A percentile compares a stretch with the other conserved stretches of the same genome.
Evolutionary conservation across 2,113 vertebrate species (phyloP).

Genomic region (Typhlomys cinereus): DNA sequence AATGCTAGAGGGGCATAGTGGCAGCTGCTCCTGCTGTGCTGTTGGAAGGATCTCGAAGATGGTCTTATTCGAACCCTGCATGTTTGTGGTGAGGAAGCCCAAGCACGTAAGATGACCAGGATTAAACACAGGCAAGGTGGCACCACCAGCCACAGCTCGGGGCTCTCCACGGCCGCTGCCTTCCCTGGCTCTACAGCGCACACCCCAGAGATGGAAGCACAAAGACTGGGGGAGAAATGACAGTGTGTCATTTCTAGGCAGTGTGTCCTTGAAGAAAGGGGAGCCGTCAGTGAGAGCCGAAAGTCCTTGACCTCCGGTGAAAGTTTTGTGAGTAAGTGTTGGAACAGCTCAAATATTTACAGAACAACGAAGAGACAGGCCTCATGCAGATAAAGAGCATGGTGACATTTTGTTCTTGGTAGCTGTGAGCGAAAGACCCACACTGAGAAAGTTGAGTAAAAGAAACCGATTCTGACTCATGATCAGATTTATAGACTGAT

Average conservation of each 20-base stretch:
- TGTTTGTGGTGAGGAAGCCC: background rate
- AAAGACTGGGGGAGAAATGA: background rate
- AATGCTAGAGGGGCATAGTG: too few relatives aligned
- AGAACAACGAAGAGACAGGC: accelerated
- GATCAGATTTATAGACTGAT: background rate
- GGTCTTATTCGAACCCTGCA: background rate
- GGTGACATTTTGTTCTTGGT: background rate
- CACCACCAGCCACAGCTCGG: background rate
- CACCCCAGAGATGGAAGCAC: background rate
- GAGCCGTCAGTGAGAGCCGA: background rate
- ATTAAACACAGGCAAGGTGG: background rate
- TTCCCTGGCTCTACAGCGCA: background rate
- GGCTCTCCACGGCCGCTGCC: background rate
- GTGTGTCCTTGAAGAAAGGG: background rate
- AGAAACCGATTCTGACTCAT: background rate
- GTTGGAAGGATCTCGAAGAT: background rate
- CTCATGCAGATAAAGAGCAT: background rate
- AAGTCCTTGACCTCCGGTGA: background rate
- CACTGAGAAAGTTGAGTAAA: background rate
- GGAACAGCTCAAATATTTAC: slow-evolving; percentile 66
- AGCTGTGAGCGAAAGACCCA: background rate
- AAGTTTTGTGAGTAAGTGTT: background rate
- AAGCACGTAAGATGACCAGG: background rate
- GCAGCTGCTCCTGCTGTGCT: background rate
- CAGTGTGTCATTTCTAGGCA: background rate